Conservation (phyloP, 1,140 invertebrate genomes). For the Calephelis nemesis region DNA sequence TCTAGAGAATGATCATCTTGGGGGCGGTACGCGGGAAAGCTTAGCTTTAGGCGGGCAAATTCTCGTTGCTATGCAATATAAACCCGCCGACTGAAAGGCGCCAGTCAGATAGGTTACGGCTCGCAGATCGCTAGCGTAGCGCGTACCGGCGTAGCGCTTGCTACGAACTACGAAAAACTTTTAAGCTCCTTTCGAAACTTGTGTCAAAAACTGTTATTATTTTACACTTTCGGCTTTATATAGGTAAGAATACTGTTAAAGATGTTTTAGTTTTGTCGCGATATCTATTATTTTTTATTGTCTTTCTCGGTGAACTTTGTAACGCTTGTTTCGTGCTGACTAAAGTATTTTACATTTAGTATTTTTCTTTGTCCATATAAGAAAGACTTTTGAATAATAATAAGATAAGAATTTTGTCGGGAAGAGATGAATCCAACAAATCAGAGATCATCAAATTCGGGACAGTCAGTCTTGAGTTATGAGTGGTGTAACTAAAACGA, state of each 20-base stretch:
- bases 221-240: conserved; percentile 27
- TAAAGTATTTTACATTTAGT: too few species aligned
- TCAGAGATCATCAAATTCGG: too few species aligned
- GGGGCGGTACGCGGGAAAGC: conserved; percentile 43
- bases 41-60: conserved; percentile 32
- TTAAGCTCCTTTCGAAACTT: conserved; percentile 24
- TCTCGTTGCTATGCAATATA: conserved; percentile 44
- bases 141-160: conserved; percentile 34
- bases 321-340: too few species aligned
- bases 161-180: conserved; percentile 46
- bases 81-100: conserved; percentile 40
- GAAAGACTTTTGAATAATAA: too few species aligned
- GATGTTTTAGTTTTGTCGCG: background rate
- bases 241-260: conserved; percentile 32
- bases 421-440: too few species aligned
- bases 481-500: too few species aligned
- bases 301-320: too few species aligned
- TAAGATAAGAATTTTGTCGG: too few species aligned
- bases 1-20: conserved; percentile 23
- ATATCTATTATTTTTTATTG: too few species aligned
- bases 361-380: too few species aligned
- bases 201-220: conserved; percentile 31
- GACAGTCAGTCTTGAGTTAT: too few species aligned
- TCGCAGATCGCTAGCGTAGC: conserved; percentile 38
- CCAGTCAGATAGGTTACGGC: conserved; percentile 49